Percentiles rank a stretch among this genome's conserved stretches.
Conservation (phyloP, 2,797 vertebrate genomes). For the Babyrousa celebensis region DNA sequence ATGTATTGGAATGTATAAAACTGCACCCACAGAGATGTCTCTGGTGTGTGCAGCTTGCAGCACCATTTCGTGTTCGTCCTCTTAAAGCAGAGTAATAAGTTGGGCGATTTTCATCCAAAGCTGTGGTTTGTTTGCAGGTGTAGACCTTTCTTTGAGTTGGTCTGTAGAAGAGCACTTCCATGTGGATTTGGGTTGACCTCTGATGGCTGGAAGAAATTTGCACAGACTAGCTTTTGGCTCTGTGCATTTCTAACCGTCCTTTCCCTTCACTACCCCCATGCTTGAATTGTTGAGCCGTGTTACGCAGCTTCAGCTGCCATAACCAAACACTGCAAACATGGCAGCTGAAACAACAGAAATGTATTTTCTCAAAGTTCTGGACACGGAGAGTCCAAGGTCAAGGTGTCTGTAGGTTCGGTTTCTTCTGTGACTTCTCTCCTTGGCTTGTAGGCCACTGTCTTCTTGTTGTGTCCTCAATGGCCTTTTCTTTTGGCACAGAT, state of each 20-base stretch:
- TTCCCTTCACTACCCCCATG: fast-evolving
- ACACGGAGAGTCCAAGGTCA: background rate
- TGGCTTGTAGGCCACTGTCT: background rate
- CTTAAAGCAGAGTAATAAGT: background rate
- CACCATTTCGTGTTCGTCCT: background rate
- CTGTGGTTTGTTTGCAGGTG: background rate
- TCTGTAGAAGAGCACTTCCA: background rate
- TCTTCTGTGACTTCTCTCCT: background rate
- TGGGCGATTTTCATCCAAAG: background rate
- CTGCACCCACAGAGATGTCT: no score
- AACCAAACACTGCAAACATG: background rate
- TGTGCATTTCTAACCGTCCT: background rate
- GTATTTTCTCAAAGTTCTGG: background rate
- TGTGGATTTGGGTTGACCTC: background rate
- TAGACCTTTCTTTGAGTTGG: background rate
- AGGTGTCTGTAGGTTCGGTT: background rate
- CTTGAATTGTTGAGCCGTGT: no score
- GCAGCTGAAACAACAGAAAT: background rate
- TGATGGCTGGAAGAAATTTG: background rate
- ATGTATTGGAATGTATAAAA: fast-evolving
- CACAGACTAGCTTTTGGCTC: background rate
- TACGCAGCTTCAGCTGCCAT: background rate
- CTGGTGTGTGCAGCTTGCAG: background rate
- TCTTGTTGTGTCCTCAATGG: background rate
- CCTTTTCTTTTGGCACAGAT: background rate